phyloP scores from a whole-genome alignment of 2,888 invertebrate species.

The Thalpophila matura region DNA sequence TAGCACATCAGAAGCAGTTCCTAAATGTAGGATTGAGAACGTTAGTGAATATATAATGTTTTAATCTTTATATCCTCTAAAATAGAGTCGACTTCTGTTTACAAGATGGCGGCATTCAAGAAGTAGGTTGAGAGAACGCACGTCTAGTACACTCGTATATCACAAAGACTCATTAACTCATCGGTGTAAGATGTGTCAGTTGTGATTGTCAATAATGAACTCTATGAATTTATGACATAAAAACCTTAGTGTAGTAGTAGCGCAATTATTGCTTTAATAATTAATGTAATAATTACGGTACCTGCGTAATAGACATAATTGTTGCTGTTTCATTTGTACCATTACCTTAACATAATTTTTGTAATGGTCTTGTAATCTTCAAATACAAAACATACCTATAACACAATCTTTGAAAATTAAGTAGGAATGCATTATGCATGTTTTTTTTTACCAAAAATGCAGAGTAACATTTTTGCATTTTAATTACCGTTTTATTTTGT shows the following conservation, averaged over 20 bases:
- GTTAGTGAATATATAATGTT: slow-evolving; percentile 75
- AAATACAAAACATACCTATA: too few species aligned
- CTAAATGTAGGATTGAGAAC: slow-evolving; percentile 88
- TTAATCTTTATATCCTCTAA: slow-evolving; percentile 78
- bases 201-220: slow-evolving; percentile 67
- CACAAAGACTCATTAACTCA: slow-evolving; percentile 87
- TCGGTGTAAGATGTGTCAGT: slow-evolving; percentile 72
- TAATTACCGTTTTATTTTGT: neutral
- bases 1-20: slow-evolving; percentile 77
- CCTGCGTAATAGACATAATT: slow-evolving; percentile 18
- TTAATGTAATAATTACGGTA: slow-evolving; percentile 28
- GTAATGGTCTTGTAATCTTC: neutral
- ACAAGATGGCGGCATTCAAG: slow-evolving; percentile 81
- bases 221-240: slow-evolving; percentile 55
- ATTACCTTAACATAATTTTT: slow-evolving; percentile 24
- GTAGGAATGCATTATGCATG: neutral
- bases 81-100: slow-evolving; percentile 82
- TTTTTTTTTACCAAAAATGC: neutral
- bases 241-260: slow-evolving; percentile 35
- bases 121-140: slow-evolving; percentile 90
- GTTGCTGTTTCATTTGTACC: slow-evolving; percentile 17
- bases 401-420: too few species aligned
- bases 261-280: slow-evolving; percentile 37
- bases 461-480: neutral
- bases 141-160: slow-evolving; percentile 87